These are phyloP conservation scores for Caenorhabditis remanei DNA, from an alignment of 1,140 invertebrate species.

Conservation along the genomic window DNA sequence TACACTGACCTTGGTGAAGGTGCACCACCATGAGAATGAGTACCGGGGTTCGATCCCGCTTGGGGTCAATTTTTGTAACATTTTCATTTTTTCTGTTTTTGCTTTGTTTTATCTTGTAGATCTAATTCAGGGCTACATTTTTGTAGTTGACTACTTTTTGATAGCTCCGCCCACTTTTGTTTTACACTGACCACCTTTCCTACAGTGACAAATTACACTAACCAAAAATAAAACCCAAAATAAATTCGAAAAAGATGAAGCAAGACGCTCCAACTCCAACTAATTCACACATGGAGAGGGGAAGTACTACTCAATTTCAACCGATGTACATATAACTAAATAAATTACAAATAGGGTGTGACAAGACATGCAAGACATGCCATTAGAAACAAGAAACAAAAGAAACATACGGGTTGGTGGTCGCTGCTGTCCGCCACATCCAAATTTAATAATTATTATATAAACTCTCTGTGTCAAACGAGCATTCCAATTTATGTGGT, in stretches of 20 bases:
- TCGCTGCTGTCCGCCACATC: slow-evolving; percentile 51
- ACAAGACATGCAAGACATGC: not conserved
- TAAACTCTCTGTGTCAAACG: not conserved
- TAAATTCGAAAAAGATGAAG: not conserved
- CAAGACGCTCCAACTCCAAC: not conserved
- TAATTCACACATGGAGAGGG: not conserved
- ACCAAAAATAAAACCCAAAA: not conserved
- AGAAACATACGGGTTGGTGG: slow-evolving; percentile 32
- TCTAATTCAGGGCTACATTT: too few species aligned
- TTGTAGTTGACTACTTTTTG: too few species aligned
- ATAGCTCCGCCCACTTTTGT: too few species aligned
- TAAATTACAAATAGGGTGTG: too few species aligned
- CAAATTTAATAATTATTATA: not conserved
- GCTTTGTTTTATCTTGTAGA: too few species aligned
- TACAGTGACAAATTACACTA: too few species aligned
- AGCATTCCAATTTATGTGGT: not conserved
- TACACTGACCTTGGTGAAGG: too few species aligned
- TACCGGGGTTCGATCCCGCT: too few species aligned
- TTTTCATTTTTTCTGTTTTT: too few species aligned
- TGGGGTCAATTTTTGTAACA: too few species aligned
- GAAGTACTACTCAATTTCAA: slow-evolving; percentile 26
- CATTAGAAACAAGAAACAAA: not conserved
- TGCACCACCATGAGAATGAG: too few species aligned
- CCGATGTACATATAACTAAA: slow-evolving; percentile 39
- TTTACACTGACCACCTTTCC: too few species aligned